These are phyloP conservation scores for Struthio camelus DNA, from an alignment of 2,113 vertebrate genomes.

Conservation along the genomic window DNA sequence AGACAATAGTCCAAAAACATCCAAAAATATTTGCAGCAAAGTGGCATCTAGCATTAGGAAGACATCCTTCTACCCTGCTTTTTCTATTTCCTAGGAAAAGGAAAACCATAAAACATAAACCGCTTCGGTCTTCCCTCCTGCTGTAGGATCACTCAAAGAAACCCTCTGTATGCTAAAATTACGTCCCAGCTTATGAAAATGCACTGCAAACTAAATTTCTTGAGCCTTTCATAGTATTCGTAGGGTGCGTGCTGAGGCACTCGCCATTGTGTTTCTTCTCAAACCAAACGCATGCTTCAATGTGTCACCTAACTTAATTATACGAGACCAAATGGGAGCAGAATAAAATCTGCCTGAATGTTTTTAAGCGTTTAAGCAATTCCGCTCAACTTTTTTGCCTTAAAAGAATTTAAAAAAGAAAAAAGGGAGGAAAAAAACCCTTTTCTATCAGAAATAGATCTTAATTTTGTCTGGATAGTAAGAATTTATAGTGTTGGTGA, in stretches of 20 bases:
- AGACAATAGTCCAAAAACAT: background rate
- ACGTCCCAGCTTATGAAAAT: background rate
- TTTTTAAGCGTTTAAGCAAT: background rate
- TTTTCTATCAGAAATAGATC: background rate
- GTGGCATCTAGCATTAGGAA: background rate
- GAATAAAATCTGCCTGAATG: background rate
- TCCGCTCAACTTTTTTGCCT: background rate
- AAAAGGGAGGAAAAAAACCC: background rate
- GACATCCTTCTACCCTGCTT: background rate
- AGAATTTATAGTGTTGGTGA: slow-evolving; percentile 23
- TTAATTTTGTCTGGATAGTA: slow-evolving; percentile 29
- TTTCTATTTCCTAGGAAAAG: background rate
- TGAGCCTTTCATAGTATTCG: background rate
- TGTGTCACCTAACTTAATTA: background rate
- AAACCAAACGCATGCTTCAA: fast-evolving
- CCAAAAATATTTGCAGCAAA: background rate
- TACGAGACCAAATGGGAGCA: background rate
- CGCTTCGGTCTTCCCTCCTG: background rate
- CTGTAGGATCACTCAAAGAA: background rate
- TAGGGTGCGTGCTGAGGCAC: background rate
- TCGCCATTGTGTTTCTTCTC: background rate
- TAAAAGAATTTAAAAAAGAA: background rate
- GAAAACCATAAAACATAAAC: background rate
- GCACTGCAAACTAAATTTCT: background rate
- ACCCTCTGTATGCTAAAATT: background rate